These are phyloP conservation scores for Chironomus tentans DNA, from an alignment of 2,888 invertebrate genomes.

Conservation along the genomic window DNA sequence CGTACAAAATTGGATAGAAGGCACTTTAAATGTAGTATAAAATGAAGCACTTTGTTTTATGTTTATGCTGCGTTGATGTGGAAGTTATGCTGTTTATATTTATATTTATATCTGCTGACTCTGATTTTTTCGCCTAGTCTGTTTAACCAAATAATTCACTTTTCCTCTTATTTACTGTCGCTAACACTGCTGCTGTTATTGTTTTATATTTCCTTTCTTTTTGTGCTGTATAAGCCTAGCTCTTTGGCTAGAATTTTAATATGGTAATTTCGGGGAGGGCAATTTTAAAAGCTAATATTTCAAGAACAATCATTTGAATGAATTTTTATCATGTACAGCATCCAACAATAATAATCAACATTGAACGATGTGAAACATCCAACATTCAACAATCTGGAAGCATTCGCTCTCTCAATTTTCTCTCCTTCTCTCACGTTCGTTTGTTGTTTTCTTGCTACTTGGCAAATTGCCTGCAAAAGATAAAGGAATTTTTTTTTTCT, in stretches of 20 bases:
- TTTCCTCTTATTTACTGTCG: neutral
- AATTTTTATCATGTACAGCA: neutral
- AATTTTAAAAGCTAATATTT: neutral
- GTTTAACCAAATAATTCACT: too few species aligned
- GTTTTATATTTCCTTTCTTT: neutral
- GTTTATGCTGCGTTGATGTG: neutral
- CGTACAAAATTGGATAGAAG: neutral
- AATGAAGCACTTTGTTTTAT: neutral
- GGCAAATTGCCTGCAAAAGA: slow-evolving; percentile 23
- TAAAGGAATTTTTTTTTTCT: slow-evolving; percentile 19
- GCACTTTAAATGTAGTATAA: neutral
- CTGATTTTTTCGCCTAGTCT: neutral
- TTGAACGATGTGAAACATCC: too few species aligned
- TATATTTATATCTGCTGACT: neutral
- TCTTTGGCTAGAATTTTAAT: neutral
- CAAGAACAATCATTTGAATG: neutral
- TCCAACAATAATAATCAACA: neutral
- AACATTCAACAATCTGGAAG: neutral
- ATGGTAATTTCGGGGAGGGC: neutral
- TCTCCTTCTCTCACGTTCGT: neutral
- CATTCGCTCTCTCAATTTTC: slow-evolving; percentile 5
- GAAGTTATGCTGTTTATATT: neutral
- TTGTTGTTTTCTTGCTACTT: neutral
- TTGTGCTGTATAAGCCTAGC: neutral
- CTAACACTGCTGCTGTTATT: neutral